These are phyloP conservation scores for Pristionchus japonicus DNA, from an alignment of 2,888 invertebrate genomes.

Conservation along the genomic window DNA sequence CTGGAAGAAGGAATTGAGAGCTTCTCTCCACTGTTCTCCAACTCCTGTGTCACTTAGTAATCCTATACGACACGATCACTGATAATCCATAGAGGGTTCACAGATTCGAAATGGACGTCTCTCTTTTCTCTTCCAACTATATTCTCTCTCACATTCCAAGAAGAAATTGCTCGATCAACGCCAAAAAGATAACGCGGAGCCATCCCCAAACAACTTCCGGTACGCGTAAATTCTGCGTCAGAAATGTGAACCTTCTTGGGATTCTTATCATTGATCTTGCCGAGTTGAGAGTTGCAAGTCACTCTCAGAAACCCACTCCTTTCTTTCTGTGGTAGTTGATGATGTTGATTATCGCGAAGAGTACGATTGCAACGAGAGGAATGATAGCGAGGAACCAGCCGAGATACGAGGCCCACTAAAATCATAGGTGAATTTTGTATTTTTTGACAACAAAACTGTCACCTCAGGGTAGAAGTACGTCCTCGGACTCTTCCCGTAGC, in stretches of 20 bases:
- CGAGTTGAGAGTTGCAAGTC: no score
- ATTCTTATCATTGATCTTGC: no score
- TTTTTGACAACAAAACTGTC: background rate
- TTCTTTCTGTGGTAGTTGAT: background rate
- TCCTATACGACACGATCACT: background rate
- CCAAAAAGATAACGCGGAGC: conserved; percentile 17
- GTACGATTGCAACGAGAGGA: conserved; percentile 13
- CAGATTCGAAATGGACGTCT: background rate
- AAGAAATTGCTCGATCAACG: background rate
- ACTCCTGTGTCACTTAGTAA: background rate
- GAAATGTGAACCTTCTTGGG: no score
- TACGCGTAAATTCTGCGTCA: no score
- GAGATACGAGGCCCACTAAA: conserved; percentile 27
- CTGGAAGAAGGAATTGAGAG: conserved; percentile 1
- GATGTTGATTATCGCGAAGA: conserved; percentile 33
- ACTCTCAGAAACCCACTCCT: conserved; percentile 37
- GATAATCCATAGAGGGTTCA: background rate
- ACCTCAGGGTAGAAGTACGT: conserved; percentile 23
- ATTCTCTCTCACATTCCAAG: background rate
- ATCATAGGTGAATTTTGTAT: background rate
- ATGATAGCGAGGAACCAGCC: conserved; percentile 41
- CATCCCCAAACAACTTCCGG: background rate
- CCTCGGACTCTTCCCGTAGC: conserved; percentile 24
- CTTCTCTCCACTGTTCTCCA: background rate
- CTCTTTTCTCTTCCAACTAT: background rate